Percentiles rank a stretch among this genome's conserved stretches.
Evolutionary conservation across 1,140 invertebrate genomes (phyloP).

Genomic region (Galendromus occidentalis): DNA sequence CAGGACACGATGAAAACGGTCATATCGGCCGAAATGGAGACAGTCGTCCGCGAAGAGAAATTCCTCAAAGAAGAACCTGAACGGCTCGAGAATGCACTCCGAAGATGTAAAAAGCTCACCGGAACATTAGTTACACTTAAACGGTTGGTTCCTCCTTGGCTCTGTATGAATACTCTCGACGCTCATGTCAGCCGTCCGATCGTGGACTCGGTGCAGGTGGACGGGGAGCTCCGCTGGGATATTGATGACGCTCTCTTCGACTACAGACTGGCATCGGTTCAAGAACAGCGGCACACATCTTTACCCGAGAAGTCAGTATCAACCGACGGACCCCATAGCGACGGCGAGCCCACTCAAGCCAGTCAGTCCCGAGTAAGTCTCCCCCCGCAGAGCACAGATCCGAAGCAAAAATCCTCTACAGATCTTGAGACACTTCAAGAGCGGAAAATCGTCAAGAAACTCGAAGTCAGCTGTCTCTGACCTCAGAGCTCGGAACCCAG

Average conservation of each 20-base stretch:
- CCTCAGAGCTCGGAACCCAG: slow-evolving; percentile 7
- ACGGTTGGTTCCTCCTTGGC: slow-evolving; percentile 41
- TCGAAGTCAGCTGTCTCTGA: background rate
- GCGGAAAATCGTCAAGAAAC: slow-evolving; percentile 17
- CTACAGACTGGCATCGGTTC: slow-evolving; percentile 68
- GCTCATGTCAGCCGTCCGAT: slow-evolving; percentile 16
- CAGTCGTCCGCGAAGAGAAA: slow-evolving; percentile 78
- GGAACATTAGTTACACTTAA: slow-evolving; percentile 87
- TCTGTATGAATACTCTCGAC: slow-evolving; percentile 18
- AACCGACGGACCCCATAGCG: slow-evolving; percentile 19
- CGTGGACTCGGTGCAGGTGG: slow-evolving; percentile 17
- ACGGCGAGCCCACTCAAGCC: slow-evolving; percentile 2
- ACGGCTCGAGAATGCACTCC: slow-evolving; percentile 63
- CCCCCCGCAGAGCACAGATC: background rate
- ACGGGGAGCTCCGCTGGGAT: slow-evolving; percentile 14
- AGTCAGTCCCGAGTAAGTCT: slow-evolving; percentile 15
- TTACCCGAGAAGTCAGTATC: slow-evolving; percentile 22
- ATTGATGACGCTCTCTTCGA: slow-evolving; percentile 17
- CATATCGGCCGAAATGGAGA: slow-evolving; percentile 76
- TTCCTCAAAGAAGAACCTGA: slow-evolving; percentile 89
- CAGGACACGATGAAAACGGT: slow-evolving; percentile 71
- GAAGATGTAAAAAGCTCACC: slow-evolving; percentile 84
- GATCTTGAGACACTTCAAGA: slow-evolving; percentile 11
- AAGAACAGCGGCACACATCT: slow-evolving; percentile 52
- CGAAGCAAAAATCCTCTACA: background rate